These are phyloP conservation scores for Drosophila mercatorum DNA, from an alignment of 2,888 invertebrate species.

Conservation along the genomic window DNA sequence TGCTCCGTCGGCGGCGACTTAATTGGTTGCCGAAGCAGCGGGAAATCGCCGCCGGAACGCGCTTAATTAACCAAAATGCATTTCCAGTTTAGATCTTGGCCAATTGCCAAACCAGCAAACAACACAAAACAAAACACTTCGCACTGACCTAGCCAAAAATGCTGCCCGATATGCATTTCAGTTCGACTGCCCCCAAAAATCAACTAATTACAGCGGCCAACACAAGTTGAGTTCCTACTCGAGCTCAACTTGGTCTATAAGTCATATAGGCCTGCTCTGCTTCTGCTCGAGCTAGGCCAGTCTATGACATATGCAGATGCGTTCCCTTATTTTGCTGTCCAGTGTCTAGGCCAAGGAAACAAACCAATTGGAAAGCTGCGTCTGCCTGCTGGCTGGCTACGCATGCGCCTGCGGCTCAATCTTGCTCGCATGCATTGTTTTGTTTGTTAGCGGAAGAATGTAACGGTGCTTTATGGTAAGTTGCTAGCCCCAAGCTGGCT, in stretches of 20 bases:
- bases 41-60: conserved; percentile 76
- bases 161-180: conserved; percentile 58
- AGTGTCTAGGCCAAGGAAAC: conserved; percentile 48
- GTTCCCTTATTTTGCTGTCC: conserved; percentile 32
- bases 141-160: conserved; percentile 39
- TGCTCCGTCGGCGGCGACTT: conserved; percentile 57
- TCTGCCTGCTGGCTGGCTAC: conserved; percentile 50
- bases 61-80: conserved; percentile 78
- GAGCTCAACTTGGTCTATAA: background rate
- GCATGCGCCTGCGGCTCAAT: conserved; percentile 58
- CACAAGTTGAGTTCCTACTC: conserved; percentile 5
- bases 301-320: conserved; percentile 29
- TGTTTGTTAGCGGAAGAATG: conserved; percentile 75
- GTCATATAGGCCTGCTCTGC: background rate
- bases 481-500: conserved; percentile 58
- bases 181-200: conserved; percentile 33
- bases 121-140: conserved; percentile 33
- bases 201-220: conserved; percentile 49
- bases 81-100: conserved; percentile 64
- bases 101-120: conserved; percentile 53
- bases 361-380: conserved; percentile 58
- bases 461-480: conserved; percentile 80
- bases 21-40: conserved; percentile 77
- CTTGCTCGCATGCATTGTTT: conserved; percentile 63
- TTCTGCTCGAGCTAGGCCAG: conserved; percentile 2